These are phyloP conservation scores for Monarcha castaneiventris DNA, from an alignment of 2,113 vertebrate species.

Conservation along the genomic window DNA sequence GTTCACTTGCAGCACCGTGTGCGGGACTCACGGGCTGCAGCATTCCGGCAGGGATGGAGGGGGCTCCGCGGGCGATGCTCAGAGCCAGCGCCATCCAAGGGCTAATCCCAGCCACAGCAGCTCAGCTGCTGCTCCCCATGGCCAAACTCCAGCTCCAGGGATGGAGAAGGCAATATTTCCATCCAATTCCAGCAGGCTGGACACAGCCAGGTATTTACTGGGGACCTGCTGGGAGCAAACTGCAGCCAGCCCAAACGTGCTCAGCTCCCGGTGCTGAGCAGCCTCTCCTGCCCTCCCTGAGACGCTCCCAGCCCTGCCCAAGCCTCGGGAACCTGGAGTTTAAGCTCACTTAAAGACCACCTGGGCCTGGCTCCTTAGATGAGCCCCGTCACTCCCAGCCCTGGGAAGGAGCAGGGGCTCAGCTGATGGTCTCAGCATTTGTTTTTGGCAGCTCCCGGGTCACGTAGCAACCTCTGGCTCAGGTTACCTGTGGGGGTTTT, in stretches of 20 bases:
- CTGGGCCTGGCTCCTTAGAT: not conserved
- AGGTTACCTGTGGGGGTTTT: not conserved
- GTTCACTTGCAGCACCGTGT: accelerated
- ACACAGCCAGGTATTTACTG: not conserved
- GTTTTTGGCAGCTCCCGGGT: not conserved
- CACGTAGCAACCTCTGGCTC: not conserved
- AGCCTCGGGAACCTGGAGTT: accelerated
- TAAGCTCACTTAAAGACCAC: not conserved
- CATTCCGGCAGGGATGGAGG: not conserved
- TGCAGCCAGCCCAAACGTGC: not conserved
- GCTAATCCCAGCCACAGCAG: not conserved
- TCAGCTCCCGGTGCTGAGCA: accelerated
- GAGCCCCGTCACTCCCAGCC: not conserved
- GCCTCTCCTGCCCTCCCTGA: not conserved
- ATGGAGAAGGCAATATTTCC: not conserved
- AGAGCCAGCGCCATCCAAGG: not conserved
- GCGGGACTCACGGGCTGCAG: not conserved
- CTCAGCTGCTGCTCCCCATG: not conserved
- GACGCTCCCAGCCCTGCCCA: not conserved
- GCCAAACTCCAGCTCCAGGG: not conserved
- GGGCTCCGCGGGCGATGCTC: accelerated
- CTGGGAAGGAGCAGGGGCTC: not conserved
- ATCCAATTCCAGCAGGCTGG: not conserved
- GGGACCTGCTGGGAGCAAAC: not conserved
- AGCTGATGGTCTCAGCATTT: not conserved